phyloP scores from a whole-genome alignment of 1,140 invertebrate genomes.

The Teleogryllus occipitalis region DNA sequence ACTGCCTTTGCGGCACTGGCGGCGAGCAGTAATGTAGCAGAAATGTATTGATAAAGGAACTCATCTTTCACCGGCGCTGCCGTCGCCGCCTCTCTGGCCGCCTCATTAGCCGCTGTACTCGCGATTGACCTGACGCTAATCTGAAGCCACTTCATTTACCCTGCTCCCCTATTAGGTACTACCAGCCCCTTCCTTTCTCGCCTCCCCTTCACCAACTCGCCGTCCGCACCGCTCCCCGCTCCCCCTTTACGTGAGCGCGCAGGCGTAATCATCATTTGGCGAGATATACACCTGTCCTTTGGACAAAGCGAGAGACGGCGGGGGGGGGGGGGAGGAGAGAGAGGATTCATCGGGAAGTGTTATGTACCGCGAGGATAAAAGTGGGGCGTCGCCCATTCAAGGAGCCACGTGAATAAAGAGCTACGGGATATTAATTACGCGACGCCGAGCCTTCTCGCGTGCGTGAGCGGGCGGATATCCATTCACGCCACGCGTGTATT shows the following conservation, averaged over 20 bases:
- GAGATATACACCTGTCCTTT: constrained; percentile 4
- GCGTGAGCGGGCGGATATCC: background rate
- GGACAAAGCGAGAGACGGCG: background rate
- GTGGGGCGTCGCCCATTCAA: background rate
- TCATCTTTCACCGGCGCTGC: background rate
- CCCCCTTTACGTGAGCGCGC: background rate
- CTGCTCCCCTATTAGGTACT: background rate
- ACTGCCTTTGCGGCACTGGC: too few species aligned
- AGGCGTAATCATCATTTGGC: background rate
- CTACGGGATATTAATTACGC: too few species aligned
- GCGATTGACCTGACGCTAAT: background rate
- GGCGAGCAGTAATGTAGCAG: too few species aligned
- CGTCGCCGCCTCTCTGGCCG: background rate
- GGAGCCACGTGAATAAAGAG: too few species aligned
- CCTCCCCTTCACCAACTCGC: too few species aligned
- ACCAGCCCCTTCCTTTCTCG: background rate
- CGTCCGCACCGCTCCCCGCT: background rate
- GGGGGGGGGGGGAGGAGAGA: too few species aligned
- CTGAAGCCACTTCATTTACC: background rate
- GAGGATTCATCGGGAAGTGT: background rate
- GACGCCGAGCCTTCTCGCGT: background rate
- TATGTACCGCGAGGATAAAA: background rate
- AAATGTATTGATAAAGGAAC: background rate
- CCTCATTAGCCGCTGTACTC: background rate
- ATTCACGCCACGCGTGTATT: background rate